Base-by-base conservation (phyloP, 2,888 invertebrate species). In the Tineola bisselliella region DNA sequence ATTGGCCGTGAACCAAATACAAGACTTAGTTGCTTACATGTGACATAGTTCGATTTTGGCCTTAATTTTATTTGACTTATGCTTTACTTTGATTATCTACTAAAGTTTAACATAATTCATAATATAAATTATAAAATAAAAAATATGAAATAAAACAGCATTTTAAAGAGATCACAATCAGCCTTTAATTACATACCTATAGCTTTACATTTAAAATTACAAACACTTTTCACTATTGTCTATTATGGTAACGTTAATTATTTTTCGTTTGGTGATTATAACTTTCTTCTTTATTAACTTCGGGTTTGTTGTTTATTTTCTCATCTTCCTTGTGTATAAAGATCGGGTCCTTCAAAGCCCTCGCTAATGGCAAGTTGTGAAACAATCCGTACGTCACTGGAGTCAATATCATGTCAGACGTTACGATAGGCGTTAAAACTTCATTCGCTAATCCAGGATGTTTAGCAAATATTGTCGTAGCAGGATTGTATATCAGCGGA, bases 321-420 rank as follows among this genome's bases (percentile, higher is more conserved):
- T 38, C n/a, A n/a, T 67, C 69, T 66, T 73, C 68, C 66, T 73
- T 19, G 18, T 56, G n/a, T 62, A 83, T 73, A 1, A 76, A 74
- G 38, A 81, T 69, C 0, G 84, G 82, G 62, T 77, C 72, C 64
- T 76, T 67, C 19, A 84, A 65, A 10, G 81, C 84, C 70, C 84
- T 75, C 38, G 81, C 73, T 5, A 83, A 64, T 0, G 82, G 84
- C 15, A 81, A 63, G 60, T 83, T 80, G 18, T 84, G 77, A 62
- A 73, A 82, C 63, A 80, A 77, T 43, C 72, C 77, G 1, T 83
- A 65, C 1, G 81, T 81, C 31, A 83, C 70, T 1, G 84, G 84
- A 12, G 76, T 71, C 0, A 79, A 62, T 38, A 80, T 60, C 0
- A 75, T 73, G 48, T 80, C 74, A 1, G 70, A 61, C 13, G 71